Conservation (phyloP, 2,797 vertebrate genomes). For the Coilia nasus region DNA sequence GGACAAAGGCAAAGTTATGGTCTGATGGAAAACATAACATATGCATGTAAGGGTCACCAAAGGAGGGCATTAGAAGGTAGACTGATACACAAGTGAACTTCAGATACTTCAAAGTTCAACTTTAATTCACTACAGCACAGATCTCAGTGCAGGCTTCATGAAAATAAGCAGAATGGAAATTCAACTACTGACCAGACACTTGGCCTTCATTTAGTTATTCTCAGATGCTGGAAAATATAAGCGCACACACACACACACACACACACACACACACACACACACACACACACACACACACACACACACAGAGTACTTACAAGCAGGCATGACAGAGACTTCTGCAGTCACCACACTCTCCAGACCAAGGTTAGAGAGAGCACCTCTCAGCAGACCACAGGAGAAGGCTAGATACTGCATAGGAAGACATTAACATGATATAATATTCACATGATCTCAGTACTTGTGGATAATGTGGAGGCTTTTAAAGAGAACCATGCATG, state of each 20-base stretch:
- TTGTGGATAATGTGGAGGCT: too few species aligned
- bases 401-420: constrained; percentile 82
- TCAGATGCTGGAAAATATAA: not conserved
- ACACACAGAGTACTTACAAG: constrained; percentile 76
- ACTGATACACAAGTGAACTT: too few species aligned
- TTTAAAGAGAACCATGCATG: too few species aligned
- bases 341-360: constrained; percentile 83
- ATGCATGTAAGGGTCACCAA: too few species aligned
- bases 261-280: not conserved
- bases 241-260: not conserved
- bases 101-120: too few species aligned
- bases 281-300: not conserved
- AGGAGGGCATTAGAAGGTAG: too few species aligned
- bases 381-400: constrained; percentile 84
- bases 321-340: constrained; percentile 81
- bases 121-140: too few species aligned
- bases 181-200: not conserved
- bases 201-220: not conserved
- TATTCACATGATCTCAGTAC: too few species aligned
- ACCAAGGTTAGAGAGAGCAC: constrained; percentile 81
- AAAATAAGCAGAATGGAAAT: too few species aligned
- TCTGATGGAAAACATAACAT: too few species aligned
- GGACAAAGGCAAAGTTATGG: too few species aligned
- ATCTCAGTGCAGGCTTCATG: too few species aligned
- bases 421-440: not conserved